Conservation (phyloP, 2,797 vertebrate genomes). For the Tamandua tetradactyla region DNA sequence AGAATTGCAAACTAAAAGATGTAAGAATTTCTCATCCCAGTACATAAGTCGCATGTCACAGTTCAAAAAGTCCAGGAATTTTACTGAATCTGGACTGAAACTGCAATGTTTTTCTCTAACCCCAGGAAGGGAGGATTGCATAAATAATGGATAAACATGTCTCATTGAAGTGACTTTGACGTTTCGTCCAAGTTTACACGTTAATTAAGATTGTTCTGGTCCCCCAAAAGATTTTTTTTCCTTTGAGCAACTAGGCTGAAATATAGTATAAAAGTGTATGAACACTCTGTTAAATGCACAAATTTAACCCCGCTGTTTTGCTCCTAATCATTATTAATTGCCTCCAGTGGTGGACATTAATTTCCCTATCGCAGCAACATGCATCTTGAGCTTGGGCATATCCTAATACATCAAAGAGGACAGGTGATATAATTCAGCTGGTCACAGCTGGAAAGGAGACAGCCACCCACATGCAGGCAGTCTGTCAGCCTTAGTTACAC, state of each 20-base stretch:
- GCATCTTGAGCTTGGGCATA: slow-evolving; percentile 89
- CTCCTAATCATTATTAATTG: slow-evolving; percentile 91
- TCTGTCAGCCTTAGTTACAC: slow-evolving; percentile 89
- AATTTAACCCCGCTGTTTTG: slow-evolving; percentile 89
- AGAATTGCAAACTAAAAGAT: slow-evolving; percentile 71
- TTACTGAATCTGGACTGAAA: slow-evolving; percentile 4
- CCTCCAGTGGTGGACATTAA: slow-evolving; percentile 90
- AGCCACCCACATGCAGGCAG: slow-evolving; percentile 91
- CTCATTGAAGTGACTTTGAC: slow-evolving; percentile 82
- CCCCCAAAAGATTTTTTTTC: slow-evolving; percentile 78
- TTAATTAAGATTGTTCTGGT: slow-evolving; percentile 84
- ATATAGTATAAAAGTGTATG: slow-evolving; percentile 84
- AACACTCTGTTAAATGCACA: slow-evolving; percentile 90
- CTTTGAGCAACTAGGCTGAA: slow-evolving; percentile 78
- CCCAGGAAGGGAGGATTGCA: slow-evolving; percentile 61
- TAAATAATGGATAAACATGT: slow-evolving; percentile 83
- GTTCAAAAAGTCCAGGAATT: slow-evolving; percentile 58
- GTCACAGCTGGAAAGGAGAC: slow-evolving; percentile 90
- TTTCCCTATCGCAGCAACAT: slow-evolving; percentile 90
- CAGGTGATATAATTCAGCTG: slow-evolving; percentile 92
- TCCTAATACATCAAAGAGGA: slow-evolving; percentile 90
- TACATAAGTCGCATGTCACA: not conserved
- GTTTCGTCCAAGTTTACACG: slow-evolving; percentile 81
- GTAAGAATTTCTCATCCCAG: not conserved
- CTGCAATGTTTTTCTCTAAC: slow-evolving; percentile 68